phyloP scores from a whole-genome alignment of 1,140 invertebrate genomes.

The Platyscapa corneri region DNA sequence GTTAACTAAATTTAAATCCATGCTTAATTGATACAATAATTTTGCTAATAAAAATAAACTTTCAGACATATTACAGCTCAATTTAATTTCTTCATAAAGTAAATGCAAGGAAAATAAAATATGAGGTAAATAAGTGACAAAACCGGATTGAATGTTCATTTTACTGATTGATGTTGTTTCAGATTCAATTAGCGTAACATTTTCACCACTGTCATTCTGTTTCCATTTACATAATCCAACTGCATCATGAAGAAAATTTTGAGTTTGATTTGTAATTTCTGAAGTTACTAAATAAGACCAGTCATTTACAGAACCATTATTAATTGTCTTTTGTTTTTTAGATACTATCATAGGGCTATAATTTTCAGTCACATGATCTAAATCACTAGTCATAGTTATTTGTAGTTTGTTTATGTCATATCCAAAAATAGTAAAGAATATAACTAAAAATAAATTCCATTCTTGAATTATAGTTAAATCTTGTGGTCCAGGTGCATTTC shows the following conservation, averaged over 20 bases:
- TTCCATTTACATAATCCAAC: conserved; percentile 56
- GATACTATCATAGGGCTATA: conserved; percentile 65
- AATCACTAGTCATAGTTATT: conserved; percentile 72
- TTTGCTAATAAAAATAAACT: conserved; percentile 81
- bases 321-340: conserved; percentile 75
- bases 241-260: conserved; percentile 57
- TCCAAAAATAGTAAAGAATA: conserved; percentile 81
- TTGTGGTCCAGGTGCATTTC: conserved; percentile 90
- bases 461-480: conserved; percentile 86
- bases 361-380: conserved; percentile 64
- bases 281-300: conserved; percentile 85
- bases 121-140: conserved; percentile 84
- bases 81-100: conserved; percentile 92
- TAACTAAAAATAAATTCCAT: conserved; percentile 85
- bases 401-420: conserved; percentile 82
- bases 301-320: conserved; percentile 81
- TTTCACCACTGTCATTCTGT: conserved; percentile 52
- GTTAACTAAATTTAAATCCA: conserved; percentile 82
- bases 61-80: conserved; percentile 82
- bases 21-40: conserved; percentile 86
- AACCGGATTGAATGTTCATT: conserved; percentile 79
- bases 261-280: conserved; percentile 4
- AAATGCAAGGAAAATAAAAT: conserved; percentile 90
- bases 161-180: conserved; percentile 61
- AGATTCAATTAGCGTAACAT: conserved; percentile 51